A percentile compares a stretch with the other conserved stretches of the same genome.
Evolutionary conservation across 2,113 vertebrate genomes (phyloP).

Genomic region (Melanerpes formicivorus): DNA sequence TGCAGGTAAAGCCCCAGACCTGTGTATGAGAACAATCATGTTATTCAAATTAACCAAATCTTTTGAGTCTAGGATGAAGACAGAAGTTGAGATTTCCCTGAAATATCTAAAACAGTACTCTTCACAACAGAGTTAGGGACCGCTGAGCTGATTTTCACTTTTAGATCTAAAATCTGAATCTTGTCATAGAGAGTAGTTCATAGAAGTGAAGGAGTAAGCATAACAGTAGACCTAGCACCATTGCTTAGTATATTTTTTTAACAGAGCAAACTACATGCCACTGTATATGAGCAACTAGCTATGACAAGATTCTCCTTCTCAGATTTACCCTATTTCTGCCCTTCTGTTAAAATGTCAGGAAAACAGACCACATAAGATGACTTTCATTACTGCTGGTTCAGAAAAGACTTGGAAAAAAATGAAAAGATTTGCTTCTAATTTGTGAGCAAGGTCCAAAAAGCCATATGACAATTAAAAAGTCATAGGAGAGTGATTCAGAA

Average conservation of each 20-base stretch:
- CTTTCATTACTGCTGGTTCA: slow-evolving; percentile 36
- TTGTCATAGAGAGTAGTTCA: neutral
- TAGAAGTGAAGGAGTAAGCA: neutral
- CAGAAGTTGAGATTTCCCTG: neutral
- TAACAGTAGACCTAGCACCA: neutral
- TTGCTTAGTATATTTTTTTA: neutral
- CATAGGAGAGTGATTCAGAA: neutral
- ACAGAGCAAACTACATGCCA: neutral
- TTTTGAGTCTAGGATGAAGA: neutral
- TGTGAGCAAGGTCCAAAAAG: neutral
- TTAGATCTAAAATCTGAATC: neutral
- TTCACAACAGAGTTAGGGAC: neutral
- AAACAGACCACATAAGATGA: slow-evolving; percentile 38
- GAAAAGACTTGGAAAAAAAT: slow-evolving; percentile 16
- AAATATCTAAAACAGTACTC: neutral
- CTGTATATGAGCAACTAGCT: neutral
- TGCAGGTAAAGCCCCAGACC: neutral
- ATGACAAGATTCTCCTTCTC: neutral
- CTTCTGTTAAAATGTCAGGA: slow-evolving; percentile 35
- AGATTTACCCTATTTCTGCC: slow-evolving; percentile 13
- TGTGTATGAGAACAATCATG: neutral
- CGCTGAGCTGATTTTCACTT: neutral
- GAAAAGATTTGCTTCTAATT: neutral
- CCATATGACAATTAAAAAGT: neutral
- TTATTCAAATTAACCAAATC: neutral